Evolutionary conservation across 1,140 invertebrate genomes (phyloP).

Genomic region (Zaprionus ghesquierei): DNA sequence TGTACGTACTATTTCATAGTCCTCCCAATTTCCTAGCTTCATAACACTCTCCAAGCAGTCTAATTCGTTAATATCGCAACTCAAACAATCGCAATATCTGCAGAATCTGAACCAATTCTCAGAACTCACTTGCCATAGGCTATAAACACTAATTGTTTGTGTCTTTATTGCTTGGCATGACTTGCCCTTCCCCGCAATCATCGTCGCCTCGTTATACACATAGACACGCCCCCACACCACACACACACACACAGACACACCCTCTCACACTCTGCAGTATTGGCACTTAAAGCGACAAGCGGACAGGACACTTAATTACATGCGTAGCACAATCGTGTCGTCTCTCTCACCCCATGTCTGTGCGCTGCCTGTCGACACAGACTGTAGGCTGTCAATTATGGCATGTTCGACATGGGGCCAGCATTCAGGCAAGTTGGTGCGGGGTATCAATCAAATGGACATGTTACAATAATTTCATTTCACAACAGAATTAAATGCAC

Average conservation of each 20-base stretch:
- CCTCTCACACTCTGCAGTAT: slow-evolving; percentile 4
- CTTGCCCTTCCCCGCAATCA: slow-evolving; percentile 11
- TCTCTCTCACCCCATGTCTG: slow-evolving; percentile 31
- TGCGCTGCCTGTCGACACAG: slow-evolving; percentile 9
- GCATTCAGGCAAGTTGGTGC: slow-evolving; percentile 30
- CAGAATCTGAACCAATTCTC: background rate
- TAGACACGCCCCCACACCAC: background rate
- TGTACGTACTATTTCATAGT: too few species aligned
- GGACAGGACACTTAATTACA: slow-evolving; percentile 71
- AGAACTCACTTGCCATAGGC: background rate
- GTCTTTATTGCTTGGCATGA: slow-evolving; percentile 18
- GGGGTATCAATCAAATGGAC: slow-evolving; percentile 71
- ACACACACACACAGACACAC: background rate
- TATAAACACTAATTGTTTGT: slow-evolving; percentile 23
- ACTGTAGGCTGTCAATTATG: slow-evolving; percentile 66
- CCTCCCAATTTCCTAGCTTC: too few species aligned
- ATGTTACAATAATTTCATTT: slow-evolving; percentile 75
- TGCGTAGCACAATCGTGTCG: slow-evolving; percentile 41
- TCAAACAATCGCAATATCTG: background rate
- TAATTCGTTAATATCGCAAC: background rate
- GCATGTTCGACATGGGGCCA: slow-evolving; percentile 63
- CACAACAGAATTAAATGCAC: slow-evolving; percentile 72
- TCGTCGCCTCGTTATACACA: slow-evolving; percentile 57
- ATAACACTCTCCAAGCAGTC: background rate
- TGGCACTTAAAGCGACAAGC: slow-evolving; percentile 67